Evolutionary conservation across 2,797 vertebrate genomes (phyloP), one percentile per base, ranked within the genome.

Genomic region (Benthosema pterotum): DNA sequence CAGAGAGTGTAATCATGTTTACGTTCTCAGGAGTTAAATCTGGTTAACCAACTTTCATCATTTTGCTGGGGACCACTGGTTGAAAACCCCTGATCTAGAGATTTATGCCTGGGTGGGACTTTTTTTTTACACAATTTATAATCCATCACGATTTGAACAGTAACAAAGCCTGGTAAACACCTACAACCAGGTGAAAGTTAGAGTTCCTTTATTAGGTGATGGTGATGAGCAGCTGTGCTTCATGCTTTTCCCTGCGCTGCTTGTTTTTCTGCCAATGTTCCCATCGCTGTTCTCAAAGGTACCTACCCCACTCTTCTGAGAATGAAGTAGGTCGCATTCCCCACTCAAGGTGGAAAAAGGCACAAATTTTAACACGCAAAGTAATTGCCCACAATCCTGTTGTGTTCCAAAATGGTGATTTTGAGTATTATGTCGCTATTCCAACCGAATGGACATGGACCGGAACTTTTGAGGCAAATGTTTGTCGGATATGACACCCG

Each of bases 141-240:
- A 38, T 38, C 32, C 32, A 38, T 7, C 8, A 9, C 1, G 8
- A 38, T 8, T 38, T 38, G 22, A 9, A 38, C 8, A 38, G 32
- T 11, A 38, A 38, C 7, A 8, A 38, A 38, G 32, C n/a, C n/a
- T n/a, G n/a, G 28, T 32, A 32, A 32, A 32, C 7, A 7, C 4
- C 6, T 32, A 32, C 28, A 32, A 32, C 8, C 7, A n/a, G 32
- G 8, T 38, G 8, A 38, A 38, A 32, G 28, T 38, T 1, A 38
- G 32, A 2, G 32, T 38, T 38, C 58, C 58, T 7, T 66, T n/a
- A n/a, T n/a, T n/a, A n/a, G n/a, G n/a, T n/a, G n/a, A n/a, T n/a
- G 77, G 83, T 66, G 42, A 45, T 77, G 79, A 82, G 82, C 83
- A 82, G 13, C 78, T 75, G 70, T 75, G 77, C 71, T 61, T n/a